phyloP scores from a whole-genome alignment of 2,888 invertebrate species.

The Acronicta aceris region DNA sequence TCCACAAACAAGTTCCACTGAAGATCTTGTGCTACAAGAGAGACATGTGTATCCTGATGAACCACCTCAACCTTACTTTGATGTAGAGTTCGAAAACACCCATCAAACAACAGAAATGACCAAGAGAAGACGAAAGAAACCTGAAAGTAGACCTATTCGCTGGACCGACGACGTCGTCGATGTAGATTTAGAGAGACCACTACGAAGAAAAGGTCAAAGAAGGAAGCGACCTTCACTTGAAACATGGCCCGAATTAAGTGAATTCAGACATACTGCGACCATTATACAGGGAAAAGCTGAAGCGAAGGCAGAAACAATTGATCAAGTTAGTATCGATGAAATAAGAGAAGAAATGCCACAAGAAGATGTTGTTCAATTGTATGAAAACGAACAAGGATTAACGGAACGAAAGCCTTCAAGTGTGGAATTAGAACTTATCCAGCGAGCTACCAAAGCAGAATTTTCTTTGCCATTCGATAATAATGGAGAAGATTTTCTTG shows the following conservation, averaged over 20 bases:
- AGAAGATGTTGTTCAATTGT: slow-evolving; percentile 27
- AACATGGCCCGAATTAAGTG: slow-evolving; percentile 68
- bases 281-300: slow-evolving; percentile 43
- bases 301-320: slow-evolving; percentile 34
- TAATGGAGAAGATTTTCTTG: slow-evolving; percentile 10
- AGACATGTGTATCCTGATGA: slow-evolving; percentile 65
- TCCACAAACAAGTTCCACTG: slow-evolving; percentile 76
- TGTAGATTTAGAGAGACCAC: slow-evolving; percentile 69
- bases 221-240: slow-evolving; percentile 73
- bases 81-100: slow-evolving; percentile 60
- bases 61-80: slow-evolving; percentile 60
- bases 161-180: slow-evolving; percentile 79
- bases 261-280: slow-evolving; percentile 63
- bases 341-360: slow-evolving; percentile 15
- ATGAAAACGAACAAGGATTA: slow-evolving; percentile 24
- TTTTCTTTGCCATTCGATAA: slow-evolving; percentile 3
- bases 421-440: slow-evolving; percentile 19
- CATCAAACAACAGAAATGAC: slow-evolving; percentile 66
- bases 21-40: slow-evolving; percentile 66
- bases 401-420: slow-evolving; percentile 9
- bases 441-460: slow-evolving; percentile 11
- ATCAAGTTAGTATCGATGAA: slow-evolving; percentile 26
- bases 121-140: slow-evolving; percentile 75
- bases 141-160: slow-evolving; percentile 69
- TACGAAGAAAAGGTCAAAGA: slow-evolving; percentile 75